Evolutionary conservation across 1,140 invertebrate species (phyloP).

Genomic region (Philopotamus ludificatus): DNA sequence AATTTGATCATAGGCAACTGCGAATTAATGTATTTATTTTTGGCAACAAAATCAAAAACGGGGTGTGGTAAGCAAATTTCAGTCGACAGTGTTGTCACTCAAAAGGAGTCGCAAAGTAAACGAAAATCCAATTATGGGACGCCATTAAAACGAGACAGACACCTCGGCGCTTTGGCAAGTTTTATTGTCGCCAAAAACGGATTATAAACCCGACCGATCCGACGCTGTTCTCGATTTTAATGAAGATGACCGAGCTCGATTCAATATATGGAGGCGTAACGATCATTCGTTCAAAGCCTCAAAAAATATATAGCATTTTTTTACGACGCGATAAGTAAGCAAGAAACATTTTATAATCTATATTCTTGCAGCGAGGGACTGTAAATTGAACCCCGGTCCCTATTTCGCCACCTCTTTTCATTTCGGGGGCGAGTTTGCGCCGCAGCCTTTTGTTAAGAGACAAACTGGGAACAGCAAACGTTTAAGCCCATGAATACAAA

Average conservation of each 20-base stretch:
- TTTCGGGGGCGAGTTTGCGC: background rate
- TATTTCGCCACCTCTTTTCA: background rate
- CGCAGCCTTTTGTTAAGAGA: conserved; percentile 13
- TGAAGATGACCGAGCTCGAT: too few relatives aligned
- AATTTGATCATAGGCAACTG: conserved; percentile 12
- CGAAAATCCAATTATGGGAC: conserved; percentile 20
- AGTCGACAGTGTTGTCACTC: conserved; percentile 14
- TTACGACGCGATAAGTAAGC: too few relatives aligned
- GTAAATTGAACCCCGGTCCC: background rate
- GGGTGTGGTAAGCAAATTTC: conserved; percentile 23
- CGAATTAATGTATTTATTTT: conserved; percentile 22
- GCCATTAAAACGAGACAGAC: conserved; percentile 8
- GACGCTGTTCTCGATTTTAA: too few relatives aligned
- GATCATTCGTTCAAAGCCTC: too few relatives aligned
- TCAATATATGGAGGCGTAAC: too few relatives aligned
- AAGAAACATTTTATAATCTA: conserved; percentile 10
- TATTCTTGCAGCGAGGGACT: background rate
- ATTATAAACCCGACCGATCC: background rate
- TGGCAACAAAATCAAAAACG: conserved; percentile 8
- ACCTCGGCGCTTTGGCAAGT: background rate
- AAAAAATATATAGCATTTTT: too few relatives aligned
- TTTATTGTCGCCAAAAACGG: background rate
- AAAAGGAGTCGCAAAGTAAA: conserved; percentile 25
- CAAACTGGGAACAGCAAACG: conserved; percentile 9
- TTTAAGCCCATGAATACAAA: conserved; percentile 22